Base-by-base conservation (phyloP, 2,888 invertebrate species). In the Leptinotarsa haldemani region DNA sequence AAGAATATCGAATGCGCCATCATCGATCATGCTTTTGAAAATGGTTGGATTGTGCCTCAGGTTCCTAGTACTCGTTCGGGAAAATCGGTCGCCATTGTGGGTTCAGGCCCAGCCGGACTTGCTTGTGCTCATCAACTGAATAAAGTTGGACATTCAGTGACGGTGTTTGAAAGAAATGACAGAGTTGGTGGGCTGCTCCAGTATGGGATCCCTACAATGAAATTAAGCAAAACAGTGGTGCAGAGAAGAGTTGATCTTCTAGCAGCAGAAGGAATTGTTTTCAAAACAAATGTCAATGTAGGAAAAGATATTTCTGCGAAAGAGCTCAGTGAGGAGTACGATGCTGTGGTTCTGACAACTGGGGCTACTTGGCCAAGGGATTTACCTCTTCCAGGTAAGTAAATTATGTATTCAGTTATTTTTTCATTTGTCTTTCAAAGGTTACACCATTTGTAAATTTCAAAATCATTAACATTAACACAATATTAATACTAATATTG, bases 201-300 rank as follows among this genome's bases (percentile, higher is more conserved):
- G 85, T 99, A 99, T 88, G 99, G 99, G 74, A 99, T 99, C 86
- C 99, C 99, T 18, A 97, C 97, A 9, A 99, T 99, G 99, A 99
- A 99, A 89, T 90, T 99, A 13, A 94, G 96, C 84, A 99, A 99
- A 88, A 92, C 94, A 76, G 96, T 97, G 70, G 97, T 99, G 0
- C 94, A 95, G 83, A 89, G 99, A 7, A 91, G 99, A 74, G 92
- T 99, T 1, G 92, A 94, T 77, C 90, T 99, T 65, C 90, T 99
- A 89, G 90, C 93, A 15, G 94, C 93, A 0, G 99, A 99, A 88
- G 99, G 99, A 12, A 85, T 88, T 20, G 88, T 88, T 3, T 99
- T 99, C 89, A 94, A 96, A 53, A 95, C 96, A 64, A 95, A 94
- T 85, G 91, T 95, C 30, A 93, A 97, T 85, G 94, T 99, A 67